Evolutionary conservation across 1,140 invertebrate genomes (phyloP).

Genomic region (Mesaphorura yosii): DNA sequence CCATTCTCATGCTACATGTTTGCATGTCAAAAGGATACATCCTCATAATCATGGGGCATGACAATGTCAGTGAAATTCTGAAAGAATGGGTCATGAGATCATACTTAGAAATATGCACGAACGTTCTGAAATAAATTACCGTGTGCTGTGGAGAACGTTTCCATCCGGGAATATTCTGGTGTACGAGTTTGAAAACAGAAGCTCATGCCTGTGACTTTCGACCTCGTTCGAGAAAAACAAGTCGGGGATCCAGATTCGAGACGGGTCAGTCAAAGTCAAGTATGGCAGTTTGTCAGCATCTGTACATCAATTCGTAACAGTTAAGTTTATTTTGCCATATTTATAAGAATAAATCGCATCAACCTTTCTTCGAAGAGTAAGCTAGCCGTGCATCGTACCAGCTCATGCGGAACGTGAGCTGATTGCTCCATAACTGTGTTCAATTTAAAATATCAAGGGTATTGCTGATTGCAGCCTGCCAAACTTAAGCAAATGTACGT

Average conservation of each 20-base stretch:
- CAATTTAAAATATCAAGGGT: no score
- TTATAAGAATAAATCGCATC: not conserved
- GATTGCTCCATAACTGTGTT: conserved; percentile 90
- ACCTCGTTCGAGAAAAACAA: conserved; percentile 45
- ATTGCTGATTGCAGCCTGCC: no score
- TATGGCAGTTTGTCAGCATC: conserved; percentile 47
- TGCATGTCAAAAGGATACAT: conserved; percentile 42
- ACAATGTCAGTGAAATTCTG: conserved; percentile 38
- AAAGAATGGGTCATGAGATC: conserved; percentile 8
- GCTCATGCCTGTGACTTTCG: conserved; percentile 40
- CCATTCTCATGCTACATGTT: conserved; percentile 39
- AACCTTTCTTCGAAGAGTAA: conserved; percentile 1
- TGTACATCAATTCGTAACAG: conserved; percentile 22
- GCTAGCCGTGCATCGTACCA: conserved; percentile 16
- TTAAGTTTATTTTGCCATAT: not conserved
- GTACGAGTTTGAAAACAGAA: conserved; percentile 37
- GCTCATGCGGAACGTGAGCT: conserved; percentile 22
- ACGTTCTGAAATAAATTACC: conserved; percentile 32
- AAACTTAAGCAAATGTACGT: no score
- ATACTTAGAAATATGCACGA: not conserved
- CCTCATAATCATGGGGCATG: conserved; percentile 41
- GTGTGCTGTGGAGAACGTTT: conserved; percentile 40
- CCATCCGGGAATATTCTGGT: conserved; percentile 41
- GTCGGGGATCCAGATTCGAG: conserved; percentile 44
- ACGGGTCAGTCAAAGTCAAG: conserved; percentile 36